Evolutionary conservation across 2,797 vertebrate genomes (phyloP), one percentile per base, ranked within the genome.

Genomic region (Craterocephalus amniculus): DNA sequence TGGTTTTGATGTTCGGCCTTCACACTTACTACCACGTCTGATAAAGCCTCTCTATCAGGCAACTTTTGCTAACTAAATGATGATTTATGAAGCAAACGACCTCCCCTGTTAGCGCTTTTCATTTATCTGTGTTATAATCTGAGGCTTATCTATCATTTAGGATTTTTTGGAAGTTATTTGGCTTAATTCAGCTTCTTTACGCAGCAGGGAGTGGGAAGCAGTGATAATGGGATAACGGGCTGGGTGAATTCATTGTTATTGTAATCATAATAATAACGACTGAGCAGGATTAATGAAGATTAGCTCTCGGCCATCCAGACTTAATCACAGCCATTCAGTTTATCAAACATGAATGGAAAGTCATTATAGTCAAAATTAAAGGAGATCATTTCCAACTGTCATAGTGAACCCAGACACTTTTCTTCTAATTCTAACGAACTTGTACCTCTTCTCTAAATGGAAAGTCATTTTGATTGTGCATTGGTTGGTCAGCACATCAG

Each of bases 191-290:
- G 38, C 31, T 22, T 52, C 38, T 58, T 52, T 38, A 43, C 68
- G 40, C 40, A 51, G 35, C 43, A 31, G 38, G 38, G 45, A 31
- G 54, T 57, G 32, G 36, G 60, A 57, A 55, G 52, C 43, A 57
- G 57, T 57, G 52, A 66, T 66, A 43, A 66, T 32, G 36, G 64
- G 64, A 66, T 66, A 66, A 66, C 45, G 12, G 43, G 24, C 11
- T 52, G 2, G 27, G 49, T 52, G 27, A 52, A 52, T 52, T 27
- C 49, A 49, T 60, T 52, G 54, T 20, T 43, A 43, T 43, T 43
- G 40, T 43, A 6, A 18, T 43, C 18, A 43, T 18, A 43, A 55
- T 66, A 57, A 57, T 22, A 43, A 66, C 56, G 36, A 26, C 63
- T 56, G 56, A 66, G 52, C 51, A 66, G 27, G 63, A 57, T 55